These are phyloP conservation scores for Dendrolimus pini DNA, from an alignment of 2,888 invertebrate genomes.

Conservation along the genomic window DNA sequence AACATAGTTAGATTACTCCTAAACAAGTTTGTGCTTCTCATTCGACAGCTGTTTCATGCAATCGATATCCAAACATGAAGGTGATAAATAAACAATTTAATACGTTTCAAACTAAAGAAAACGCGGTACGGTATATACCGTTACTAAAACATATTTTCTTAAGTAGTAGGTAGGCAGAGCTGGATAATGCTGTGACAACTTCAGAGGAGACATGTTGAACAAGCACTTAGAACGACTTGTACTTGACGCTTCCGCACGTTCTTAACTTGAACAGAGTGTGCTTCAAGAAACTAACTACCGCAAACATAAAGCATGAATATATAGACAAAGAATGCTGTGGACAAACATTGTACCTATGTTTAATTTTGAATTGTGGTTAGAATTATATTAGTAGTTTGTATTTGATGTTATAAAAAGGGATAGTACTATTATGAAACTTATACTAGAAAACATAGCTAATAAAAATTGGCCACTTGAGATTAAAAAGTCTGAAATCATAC, in stretches of 20 bases:
- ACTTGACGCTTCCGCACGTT: conserved; percentile 50
- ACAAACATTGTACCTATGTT: no score
- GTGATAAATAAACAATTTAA: conserved; percentile 9
- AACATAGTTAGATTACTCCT: conserved; percentile 24
- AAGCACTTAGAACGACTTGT: conserved; percentile 47
- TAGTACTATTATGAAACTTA: not conserved
- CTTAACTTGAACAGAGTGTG: conserved; percentile 35
- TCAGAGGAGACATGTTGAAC: conserved; percentile 63
- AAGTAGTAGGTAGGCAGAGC: conserved; percentile 1
- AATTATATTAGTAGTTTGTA: no score
- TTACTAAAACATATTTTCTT: not conserved
- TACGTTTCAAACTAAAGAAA: no score
- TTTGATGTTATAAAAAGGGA: no score
- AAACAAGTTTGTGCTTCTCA: conserved; percentile 16
- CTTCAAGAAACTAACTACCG: conserved; percentile 24
- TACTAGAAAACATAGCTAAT: not conserved
- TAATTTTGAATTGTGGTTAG: no score
- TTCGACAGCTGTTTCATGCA: conserved; percentile 19
- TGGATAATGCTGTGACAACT: conserved; percentile 33
- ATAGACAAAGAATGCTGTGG: no score
- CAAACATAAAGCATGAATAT: not conserved
- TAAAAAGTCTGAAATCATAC: not conserved
- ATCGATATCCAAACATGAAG: conserved; percentile 7
- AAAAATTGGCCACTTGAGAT: not conserved
- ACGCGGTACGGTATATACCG: no score